A percentile compares a stretch with the other conserved stretches of the same genome.
Evolutionary conservation across 1,140 invertebrate species (phyloP).

Genomic region (Cepaea nemoralis): DNA sequence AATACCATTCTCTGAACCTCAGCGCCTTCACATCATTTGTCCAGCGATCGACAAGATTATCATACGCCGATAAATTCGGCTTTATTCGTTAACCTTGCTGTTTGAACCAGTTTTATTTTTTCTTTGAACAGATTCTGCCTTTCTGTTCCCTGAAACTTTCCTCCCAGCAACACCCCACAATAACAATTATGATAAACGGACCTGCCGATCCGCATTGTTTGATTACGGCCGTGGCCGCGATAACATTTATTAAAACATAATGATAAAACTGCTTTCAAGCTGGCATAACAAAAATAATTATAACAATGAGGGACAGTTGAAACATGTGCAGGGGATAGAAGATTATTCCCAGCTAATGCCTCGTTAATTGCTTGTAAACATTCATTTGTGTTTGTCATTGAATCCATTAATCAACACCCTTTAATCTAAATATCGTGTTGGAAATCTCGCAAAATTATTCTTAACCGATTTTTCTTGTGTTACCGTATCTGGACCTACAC

Average conservation of each 20-base stretch:
- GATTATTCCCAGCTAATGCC: not conserved
- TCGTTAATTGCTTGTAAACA: not conserved
- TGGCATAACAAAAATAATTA: conserved; percentile 1
- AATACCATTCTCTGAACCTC: too few relatives aligned
- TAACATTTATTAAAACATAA: not conserved
- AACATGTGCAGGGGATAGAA: not conserved
- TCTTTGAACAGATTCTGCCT: too few relatives aligned
- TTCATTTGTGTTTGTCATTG: too few relatives aligned
- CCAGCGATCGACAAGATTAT: too few relatives aligned
- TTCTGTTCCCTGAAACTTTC: too few relatives aligned
- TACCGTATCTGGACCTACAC: not conserved
- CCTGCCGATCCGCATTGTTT: not conserved
- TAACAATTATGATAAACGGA: not conserved
- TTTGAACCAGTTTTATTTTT: too few relatives aligned
- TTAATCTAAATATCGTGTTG: not conserved
- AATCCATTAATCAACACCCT: not conserved
- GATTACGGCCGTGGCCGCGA: not conserved
- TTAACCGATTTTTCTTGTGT: not conserved
- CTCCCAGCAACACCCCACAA: not conserved
- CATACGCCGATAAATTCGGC: too few relatives aligned
- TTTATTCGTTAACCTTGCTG: too few relatives aligned
- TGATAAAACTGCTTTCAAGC: not conserved
- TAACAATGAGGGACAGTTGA: not conserved
- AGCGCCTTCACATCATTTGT: too few relatives aligned
- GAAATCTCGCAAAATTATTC: conserved; percentile 14